Percentiles rank a stretch among this genome's conserved stretches.
Conservation (phyloP, 2,888 invertebrate genomes). For the Microctonus aethiopoides region DNA sequence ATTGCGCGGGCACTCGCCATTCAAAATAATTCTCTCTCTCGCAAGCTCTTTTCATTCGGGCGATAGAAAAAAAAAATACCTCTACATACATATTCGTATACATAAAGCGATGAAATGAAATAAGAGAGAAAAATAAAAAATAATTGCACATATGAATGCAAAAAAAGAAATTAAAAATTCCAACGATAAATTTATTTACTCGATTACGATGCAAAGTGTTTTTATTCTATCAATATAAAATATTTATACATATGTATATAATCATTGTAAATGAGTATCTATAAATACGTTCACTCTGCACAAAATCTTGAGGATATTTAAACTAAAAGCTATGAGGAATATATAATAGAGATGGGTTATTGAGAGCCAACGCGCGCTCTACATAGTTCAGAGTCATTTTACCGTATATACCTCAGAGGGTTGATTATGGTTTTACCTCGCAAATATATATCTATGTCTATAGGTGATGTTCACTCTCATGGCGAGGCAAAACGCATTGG, state of each 20-base stretch:
- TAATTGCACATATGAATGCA: background rate
- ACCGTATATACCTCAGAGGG: slow-evolving; percentile 18
- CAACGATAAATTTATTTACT: no score
- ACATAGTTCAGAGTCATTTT: no score
- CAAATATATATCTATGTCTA: slow-evolving; percentile 38
- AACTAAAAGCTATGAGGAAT: no score
- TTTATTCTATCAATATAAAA: no score
- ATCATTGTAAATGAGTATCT: no score
- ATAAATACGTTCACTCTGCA: no score
- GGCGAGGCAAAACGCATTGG: slow-evolving; percentile 8
- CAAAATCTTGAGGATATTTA: no score
- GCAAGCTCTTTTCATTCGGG: slow-evolving; percentile 48
- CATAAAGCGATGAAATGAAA: slow-evolving; percentile 11
- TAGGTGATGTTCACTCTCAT: background rate
- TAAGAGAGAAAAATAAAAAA: slow-evolving; percentile 8
- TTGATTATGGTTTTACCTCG: slow-evolving; percentile 39
- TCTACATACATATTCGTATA: slow-evolving; percentile 5
- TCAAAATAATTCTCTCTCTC: slow-evolving; percentile 37
- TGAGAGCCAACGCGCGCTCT: no score
- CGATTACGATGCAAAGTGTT: no score
- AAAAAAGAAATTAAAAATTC: no score
- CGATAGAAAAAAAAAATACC: slow-evolving; percentile 37
- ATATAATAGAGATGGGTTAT: no score
- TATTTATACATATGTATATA: no score
- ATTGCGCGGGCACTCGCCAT: slow-evolving; percentile 29